Conservation (phyloP, 2,888 invertebrate genomes). For the Diarsia dahlii region DNA sequence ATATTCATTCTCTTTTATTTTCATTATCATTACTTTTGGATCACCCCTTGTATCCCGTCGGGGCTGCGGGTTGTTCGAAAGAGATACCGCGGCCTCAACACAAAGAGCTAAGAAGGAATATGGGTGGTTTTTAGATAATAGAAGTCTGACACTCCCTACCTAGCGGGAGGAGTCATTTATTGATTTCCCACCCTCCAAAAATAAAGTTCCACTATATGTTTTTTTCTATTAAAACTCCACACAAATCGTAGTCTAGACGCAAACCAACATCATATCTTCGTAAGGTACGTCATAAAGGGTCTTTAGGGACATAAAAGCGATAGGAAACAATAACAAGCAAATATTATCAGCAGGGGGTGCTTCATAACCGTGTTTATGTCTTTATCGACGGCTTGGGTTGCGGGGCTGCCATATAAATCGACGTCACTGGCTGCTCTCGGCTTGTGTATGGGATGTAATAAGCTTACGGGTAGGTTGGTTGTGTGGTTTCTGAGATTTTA, state of each 20-base stretch:
- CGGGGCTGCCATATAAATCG: constrained; percentile 64
- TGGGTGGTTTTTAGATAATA: no score
- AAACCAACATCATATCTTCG: background rate
- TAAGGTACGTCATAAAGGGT: constrained; percentile 31
- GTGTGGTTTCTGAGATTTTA: constrained; percentile 32
- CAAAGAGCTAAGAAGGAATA: no score
- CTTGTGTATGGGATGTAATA: constrained; percentile 54
- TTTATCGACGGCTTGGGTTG: constrained; percentile 73
- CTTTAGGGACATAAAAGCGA: constrained; percentile 67
- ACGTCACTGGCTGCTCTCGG: constrained; percentile 54
- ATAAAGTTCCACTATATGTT: no score
- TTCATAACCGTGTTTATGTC: constrained; percentile 79
- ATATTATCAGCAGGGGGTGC: constrained; percentile 78
- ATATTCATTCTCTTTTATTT: no score
- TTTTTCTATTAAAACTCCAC: no score
- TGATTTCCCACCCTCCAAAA: no score
- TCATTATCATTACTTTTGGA: no score
- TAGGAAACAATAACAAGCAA: constrained; percentile 78
- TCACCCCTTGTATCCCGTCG: no score
- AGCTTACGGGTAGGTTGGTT: constrained; percentile 11
- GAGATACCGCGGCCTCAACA: no score
- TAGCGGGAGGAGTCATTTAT: no score
- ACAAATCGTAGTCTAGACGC: background rate
- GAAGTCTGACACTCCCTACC: no score
- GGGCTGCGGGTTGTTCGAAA: no score